phyloP scores from a whole-genome alignment of 1,140 invertebrate species.

The Tribolium castaneum region DNA sequence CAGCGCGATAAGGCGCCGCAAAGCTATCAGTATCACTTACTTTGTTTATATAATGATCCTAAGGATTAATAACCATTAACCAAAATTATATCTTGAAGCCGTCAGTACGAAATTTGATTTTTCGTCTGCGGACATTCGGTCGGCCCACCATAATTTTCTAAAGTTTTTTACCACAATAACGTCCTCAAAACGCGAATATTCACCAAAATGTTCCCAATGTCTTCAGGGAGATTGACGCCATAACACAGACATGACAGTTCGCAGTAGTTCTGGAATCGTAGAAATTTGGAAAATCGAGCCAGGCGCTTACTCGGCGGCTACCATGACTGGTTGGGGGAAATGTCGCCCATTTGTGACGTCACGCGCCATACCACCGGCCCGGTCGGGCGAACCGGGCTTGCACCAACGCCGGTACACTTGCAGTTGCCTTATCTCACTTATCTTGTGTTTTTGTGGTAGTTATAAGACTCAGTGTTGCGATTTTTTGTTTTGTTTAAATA shows the following conservation, averaged over 20 bases:
- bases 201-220: constrained; percentile 25
- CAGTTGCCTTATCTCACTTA: not conserved
- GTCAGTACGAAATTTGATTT: constrained; percentile 53
- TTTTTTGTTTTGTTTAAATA: not conserved
- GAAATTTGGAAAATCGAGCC: constrained; percentile 13
- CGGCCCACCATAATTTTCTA: constrained; percentile 37
- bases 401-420: too few species aligned
- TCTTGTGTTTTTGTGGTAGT: not conserved
- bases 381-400: not conserved
- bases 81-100: constrained; percentile 48
- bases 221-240: constrained; percentile 32
- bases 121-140: constrained; percentile 46
- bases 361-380: not conserved
- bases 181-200: not conserved
- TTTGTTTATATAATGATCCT: constrained; percentile 52
- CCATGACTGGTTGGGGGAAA: not conserved
- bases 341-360: not conserved
- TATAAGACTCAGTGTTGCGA: not conserved
- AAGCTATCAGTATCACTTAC: constrained; percentile 39
- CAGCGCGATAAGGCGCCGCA: not conserved
- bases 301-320: not conserved
- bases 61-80: constrained; percentile 45
- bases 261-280: not conserved
- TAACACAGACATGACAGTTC: constrained; percentile 36
- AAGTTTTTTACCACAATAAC: constrained; percentile 18